phyloP scores from a whole-genome alignment of 1,140 invertebrate species.

The Drosophila insularis region DNA sequence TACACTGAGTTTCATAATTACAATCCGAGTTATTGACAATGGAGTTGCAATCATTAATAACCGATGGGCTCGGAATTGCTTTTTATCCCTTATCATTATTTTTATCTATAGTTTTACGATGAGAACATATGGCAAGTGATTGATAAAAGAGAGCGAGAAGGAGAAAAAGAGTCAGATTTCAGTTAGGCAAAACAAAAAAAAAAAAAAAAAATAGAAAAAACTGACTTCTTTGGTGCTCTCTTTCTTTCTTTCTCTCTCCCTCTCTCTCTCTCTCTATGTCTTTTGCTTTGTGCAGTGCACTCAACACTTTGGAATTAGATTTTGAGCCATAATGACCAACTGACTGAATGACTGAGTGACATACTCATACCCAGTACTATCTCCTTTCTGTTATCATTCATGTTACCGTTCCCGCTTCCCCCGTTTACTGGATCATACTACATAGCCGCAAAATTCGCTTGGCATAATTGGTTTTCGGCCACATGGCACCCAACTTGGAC shows the following conservation, averaged over 20 bases:
- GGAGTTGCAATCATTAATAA: slow-evolving; percentile 31
- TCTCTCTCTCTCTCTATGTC: not conserved
- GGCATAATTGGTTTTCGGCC: slow-evolving; percentile 68
- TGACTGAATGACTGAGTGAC: slow-evolving; percentile 53
- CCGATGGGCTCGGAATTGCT: slow-evolving; percentile 40
- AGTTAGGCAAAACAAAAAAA: no score
- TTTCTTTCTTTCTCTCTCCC: no score
- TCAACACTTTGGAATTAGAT: slow-evolving; percentile 58
- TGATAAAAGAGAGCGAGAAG: slow-evolving; percentile 15
- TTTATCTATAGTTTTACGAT: slow-evolving; percentile 42
- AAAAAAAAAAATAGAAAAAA: no score
- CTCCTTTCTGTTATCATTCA: not conserved
- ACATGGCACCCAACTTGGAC: slow-evolving; percentile 35
- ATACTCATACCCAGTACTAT: slow-evolving; percentile 9
- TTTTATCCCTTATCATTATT: slow-evolving; percentile 45
- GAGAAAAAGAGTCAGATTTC: no score
- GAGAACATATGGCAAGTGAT: slow-evolving; percentile 47
- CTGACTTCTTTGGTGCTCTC: no score
- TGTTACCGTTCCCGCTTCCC: not conserved
- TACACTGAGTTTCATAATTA: slow-evolving; percentile 47
- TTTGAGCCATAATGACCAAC: slow-evolving; percentile 60
- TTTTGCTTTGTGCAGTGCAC: slow-evolving; percentile 17
- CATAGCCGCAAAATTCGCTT: slow-evolving; percentile 20
- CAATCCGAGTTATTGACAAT: slow-evolving; percentile 18
- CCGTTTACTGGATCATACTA: not conserved